Evolutionary conservation across 2,888 invertebrate genomes (phyloP), one percentile per base, ranked within the genome.

Genomic region (Drosophila mimetica): DNA sequence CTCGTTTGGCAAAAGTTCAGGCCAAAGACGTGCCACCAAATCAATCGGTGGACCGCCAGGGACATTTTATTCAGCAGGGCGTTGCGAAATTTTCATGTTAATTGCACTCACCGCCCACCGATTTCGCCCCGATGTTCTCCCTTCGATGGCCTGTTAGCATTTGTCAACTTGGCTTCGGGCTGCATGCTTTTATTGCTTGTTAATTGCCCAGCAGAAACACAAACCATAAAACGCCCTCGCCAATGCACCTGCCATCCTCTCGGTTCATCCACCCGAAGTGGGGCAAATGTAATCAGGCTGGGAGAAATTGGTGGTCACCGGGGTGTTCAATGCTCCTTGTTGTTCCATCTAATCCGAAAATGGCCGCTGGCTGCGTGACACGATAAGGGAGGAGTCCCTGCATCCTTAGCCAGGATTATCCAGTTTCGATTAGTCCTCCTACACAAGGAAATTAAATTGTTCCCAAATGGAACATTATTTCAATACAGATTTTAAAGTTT

Each of bases 1-100:
- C 41, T 59, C 64, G 71, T 73, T 77, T 85, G 86, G 86, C 78
- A 85, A 82, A 78, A 87, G 88, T 81, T 87, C 82, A 82, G 63
- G 60, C 50, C 37, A 63, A 78, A 71, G 76, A 87, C 79, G 82
- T 87, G 77, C 71, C 14, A 44, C 37, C 44, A 30, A 48, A 59
- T 87, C 72, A 69, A 81, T 78, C 76, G 67, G 64, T 36, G 11
- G 11, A 16, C 39, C 58, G 30, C 52, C 64, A 22, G 59, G 58
- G 48, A 54, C 55, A 20, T 53, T 57, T 41, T 34, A 73, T 65
- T 87, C 86, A 78, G 79, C 75, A 76, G 79, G 83, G 69, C 88
- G 73, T 87, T 73, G 44, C 50, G n/a, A 75, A 81, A 85, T 81
- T 76, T 64, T 69, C 81, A 69, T 57, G 79, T 69, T 87, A 87